Evolutionary conservation across 1,140 invertebrate genomes (phyloP), one percentile per base, ranked within the genome.

Genomic region (Bombyx mori): DNA sequence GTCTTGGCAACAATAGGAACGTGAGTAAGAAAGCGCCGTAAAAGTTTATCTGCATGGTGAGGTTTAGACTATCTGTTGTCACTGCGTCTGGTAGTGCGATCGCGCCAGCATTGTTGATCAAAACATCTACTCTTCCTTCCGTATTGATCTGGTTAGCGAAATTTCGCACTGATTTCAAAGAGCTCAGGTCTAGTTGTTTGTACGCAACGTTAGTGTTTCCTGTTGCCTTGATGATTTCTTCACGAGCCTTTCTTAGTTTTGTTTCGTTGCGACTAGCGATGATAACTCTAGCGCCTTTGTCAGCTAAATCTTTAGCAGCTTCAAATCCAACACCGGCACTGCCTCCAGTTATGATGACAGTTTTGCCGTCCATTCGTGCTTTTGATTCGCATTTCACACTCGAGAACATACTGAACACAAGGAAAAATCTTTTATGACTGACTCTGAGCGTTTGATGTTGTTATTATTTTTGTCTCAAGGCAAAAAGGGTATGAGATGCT

Each of bases 311-410:
- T 62, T 88, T 79, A 0, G 92, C 93, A 46, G 93, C 91, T 87
- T 94, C 94, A 86, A 92, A 94, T 8, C 96, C 96, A 69, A 97
- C 94, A 1, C 96, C 96, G 57, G 92, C 91, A 79, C 94, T 96
- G 3, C 93, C 92, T 58, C 96, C 96, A 10, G 95, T 97, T 8
- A 97, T 86, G 44, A 97, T 90, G 1, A 92, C 90, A 12, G 94
- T 90, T 89, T 96, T 96, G 1, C 89, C 92, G 56, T 82, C 69
- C 8, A 86, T 56, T n/a, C 68, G 71, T 6, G 67, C 64, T 7
- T 61, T 59, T 18, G 69, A 73, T 0, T 77, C 66, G 60, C 81
- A 85, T 74, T 77, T 78, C 44, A 44, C 54, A 63, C 63, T 60
- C 55, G 56, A 52, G 63, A 57, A 58, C 9, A 62, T 51, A 7